Base-by-base conservation (phyloP, 2,113 vertebrate genomes). In the Hypomesus transpacificus region DNA sequence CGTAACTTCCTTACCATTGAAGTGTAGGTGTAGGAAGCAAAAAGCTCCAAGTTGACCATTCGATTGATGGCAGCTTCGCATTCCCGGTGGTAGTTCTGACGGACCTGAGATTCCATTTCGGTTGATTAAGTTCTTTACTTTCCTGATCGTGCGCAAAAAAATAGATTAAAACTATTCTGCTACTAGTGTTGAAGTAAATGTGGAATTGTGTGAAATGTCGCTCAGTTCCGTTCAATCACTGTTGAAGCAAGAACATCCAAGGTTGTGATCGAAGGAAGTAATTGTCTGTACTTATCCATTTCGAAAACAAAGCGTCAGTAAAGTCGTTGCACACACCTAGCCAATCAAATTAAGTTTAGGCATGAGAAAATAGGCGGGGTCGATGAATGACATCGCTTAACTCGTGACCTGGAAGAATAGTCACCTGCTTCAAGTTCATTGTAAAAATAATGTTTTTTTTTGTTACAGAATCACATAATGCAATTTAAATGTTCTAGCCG, bases 181-280 rank as follows among this genome's bases (percentile, higher is more conserved):
- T 46, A 5, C 74, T 60, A 73, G 69, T 64, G 60, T 77, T 80
- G 1, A 76, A 66, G 24, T 77, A 24, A 65, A 18, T 58, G 54
- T 34, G 18, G n/a, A 57, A 20, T 1, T 6, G 11, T 18, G 0
- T 24, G 53, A 79, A 82, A 82, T 26, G 24, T 26, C 24, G 24
- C 24, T 26, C 24, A 78, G 90, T 81, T 92, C 93, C 92, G 93
- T 94, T 89, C 94, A 95, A 95, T 68, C 94, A 94, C 94, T 95
- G 93, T 94, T 94, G 94, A 95, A 93, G 87, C 91, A 91, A 91
- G 83, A 92, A 91, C 87, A 77, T 64, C 0, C 0, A 1, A 0
- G 51, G 17, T 39, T 83, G 67, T 71, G 54, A 22, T 18, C 0
- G 14, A 0, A 0, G 0, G 0, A 31, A 0, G 3, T 9, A 50